Base-by-base conservation (phyloP, 2,797 vertebrate genomes). In the Alfaro cultratus region DNA sequence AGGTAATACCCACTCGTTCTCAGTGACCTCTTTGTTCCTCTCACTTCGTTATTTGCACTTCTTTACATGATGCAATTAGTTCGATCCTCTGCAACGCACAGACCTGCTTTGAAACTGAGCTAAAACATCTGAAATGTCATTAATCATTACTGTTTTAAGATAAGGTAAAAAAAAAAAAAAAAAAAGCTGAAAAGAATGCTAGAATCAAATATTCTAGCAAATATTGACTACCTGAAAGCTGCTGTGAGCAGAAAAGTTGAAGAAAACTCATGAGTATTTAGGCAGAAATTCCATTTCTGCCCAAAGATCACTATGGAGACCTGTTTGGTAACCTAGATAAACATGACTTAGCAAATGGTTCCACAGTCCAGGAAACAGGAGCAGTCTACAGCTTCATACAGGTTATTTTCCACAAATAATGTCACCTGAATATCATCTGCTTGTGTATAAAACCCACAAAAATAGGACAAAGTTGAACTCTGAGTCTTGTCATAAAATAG, bases 381-480 rank as follows among this genome's bases (percentile, higher is more conserved):
- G 4, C 11, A 1, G 34, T 68, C 18, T 81, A 46, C 55, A 71
- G 67, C 73, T 77, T n/a, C 10, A 16, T 67, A 51, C 3, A 80
- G 51, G 49, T 39, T 68, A 1, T 60, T 53, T 34, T 39, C 29
- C 79, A 73, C 60, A 78, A 74, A 72, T 73, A 41, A 29, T 77
- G 41, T 46, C 23, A 72, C 60, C 16, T 57, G 0, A 85, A 75
- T 36, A 13, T 71, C 12, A 23, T 31, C 26, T 80, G 49, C 36
- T 36, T 55, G 73, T 83, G 74, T 87, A 85, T 74, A 84, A 64
- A 2, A 13, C 57, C 8, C 73, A 81, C 74, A 75, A 86, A 67
- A 83, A 31, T 77, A 87, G 82, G 57, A 47, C 87, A 87, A 53
- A 73, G 82, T 86, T 71, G 80, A 23, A 74, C 79, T 70, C 62